Base-by-base conservation (phyloP, 92 coral and sea anemone genomes). In the Epizoanthus scotinus region DNA sequence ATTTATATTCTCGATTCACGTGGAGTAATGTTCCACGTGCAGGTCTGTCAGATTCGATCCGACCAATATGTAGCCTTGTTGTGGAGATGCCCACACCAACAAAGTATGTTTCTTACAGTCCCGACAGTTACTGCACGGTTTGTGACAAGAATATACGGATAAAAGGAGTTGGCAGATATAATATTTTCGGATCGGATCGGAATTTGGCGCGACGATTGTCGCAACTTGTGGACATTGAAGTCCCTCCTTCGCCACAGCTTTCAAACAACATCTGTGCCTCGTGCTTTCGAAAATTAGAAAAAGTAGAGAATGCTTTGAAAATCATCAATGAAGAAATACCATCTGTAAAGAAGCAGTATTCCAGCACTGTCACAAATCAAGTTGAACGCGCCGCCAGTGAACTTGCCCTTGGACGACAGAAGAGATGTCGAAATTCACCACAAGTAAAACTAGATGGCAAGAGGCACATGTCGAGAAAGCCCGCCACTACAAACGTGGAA, bases 341-440 rank as follows among this genome's bases (percentile, higher is more conserved):
- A 10, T 59, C 64, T 12, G 14, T 59, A 2, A 59, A 26, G 27
- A 59, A 29, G 27, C 64, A 59, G 64, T 59, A 59, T 59, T 22
- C 64, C 27, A 59, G 27, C 27, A 59, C 64, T 26, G 14, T 59
- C 12, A 21, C 64, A n/a, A 59, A 21, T 59, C 64, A 59, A 59
- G 29, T 59, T 13, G 64, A 59, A 59, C 64, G 64, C 64, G 29
- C 64, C 64, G 64, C 64, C 14, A 21, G 64, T 26, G 64, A 59
- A 22, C 64, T 5, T 20, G 70, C 3, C 13, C 18, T 64, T 64
- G 34, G 20, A 8, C 70, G 70, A 64, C 70, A 64, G 44, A 64
- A 64, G 70, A 15, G 70, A 64, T 64, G 70, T 18, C 70, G 47
- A 31, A 64, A 64, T 38, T 64, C 70, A 19, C 70, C 70, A 64